phyloP scores from a whole-genome alignment of 1,140 invertebrate genomes.

The Drosophila lacteicornis region DNA sequence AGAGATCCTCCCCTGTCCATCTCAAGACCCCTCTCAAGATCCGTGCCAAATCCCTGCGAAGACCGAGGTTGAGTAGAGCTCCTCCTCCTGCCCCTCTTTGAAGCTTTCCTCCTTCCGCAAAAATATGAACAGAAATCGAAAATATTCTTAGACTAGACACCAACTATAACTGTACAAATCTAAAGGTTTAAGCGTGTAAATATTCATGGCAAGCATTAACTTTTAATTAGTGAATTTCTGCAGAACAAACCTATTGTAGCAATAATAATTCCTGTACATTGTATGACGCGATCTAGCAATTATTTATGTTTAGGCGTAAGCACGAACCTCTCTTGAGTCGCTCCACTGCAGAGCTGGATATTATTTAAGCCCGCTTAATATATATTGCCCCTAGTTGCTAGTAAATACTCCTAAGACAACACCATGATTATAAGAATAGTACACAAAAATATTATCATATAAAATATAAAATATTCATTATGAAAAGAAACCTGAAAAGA shows the following conservation, averaged over 20 bases:
- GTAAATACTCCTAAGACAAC: slow-evolving; percentile 48
- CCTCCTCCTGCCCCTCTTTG: slow-evolving; percentile 13
- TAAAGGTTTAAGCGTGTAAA: slow-evolving; percentile 69
- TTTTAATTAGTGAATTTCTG: slow-evolving; percentile 75
- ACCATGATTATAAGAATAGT: slow-evolving; percentile 29
- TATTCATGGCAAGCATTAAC: slow-evolving; percentile 60
- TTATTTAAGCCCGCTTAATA: slow-evolving; percentile 44
- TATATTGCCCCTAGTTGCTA: slow-evolving; percentile 56
- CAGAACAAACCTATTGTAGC: slow-evolving; percentile 40
- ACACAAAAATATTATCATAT: slow-evolving; percentile 67
- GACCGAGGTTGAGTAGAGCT: slow-evolving; percentile 67
- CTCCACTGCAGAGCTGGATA: slow-evolving; percentile 47
- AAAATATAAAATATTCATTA: slow-evolving; percentile 80
- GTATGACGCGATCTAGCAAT: slow-evolving; percentile 56
- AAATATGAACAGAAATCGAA: slow-evolving; percentile 13
- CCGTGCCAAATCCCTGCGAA: slow-evolving; percentile 63
- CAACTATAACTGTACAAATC: slow-evolving; percentile 71
- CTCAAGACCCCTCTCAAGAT: slow-evolving; percentile 30
- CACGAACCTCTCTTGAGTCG: slow-evolving; percentile 51
- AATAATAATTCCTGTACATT: slow-evolving; percentile 49
- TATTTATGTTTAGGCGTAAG: slow-evolving; percentile 59
- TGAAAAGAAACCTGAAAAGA: slow-evolving; percentile 35
- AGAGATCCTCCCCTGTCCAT: slow-evolving; percentile 25
- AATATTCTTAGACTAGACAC: slow-evolving; percentile 41
- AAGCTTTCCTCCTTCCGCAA: slow-evolving; percentile 31